phyloP scores from a whole-genome alignment of 2,113 vertebrate species.

The Phylloscopus whistleri region DNA sequence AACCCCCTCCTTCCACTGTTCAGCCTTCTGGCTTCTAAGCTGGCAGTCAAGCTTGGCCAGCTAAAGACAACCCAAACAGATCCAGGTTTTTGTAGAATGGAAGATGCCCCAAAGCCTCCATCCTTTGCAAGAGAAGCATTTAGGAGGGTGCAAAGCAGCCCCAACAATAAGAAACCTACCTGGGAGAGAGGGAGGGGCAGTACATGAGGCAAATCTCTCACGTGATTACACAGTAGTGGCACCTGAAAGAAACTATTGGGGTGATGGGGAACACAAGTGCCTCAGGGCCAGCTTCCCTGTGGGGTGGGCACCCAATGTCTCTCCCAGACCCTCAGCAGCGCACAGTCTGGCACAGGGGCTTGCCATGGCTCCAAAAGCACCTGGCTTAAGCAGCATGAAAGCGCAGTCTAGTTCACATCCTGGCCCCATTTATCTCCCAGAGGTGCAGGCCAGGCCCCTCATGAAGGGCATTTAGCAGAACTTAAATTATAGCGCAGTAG shows the following conservation, averaged over 20 bases:
- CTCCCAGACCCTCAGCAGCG: background rate
- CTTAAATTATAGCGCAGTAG: background rate
- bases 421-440: background rate
- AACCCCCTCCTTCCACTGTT: background rate
- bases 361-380: background rate
- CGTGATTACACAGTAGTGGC: background rate
- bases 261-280: background rate
- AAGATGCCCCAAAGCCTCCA: background rate
- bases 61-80: accelerated
- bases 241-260: background rate
- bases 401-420: background rate
- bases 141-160: background rate
- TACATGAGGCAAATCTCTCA: accelerated
- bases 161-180: background rate
- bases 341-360: background rate
- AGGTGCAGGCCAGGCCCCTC: background rate
- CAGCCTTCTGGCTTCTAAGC: background rate
- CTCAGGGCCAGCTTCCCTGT: background rate
- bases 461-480: accelerated
- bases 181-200: accelerated
- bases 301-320: accelerated
- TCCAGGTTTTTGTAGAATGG: background rate
- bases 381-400: background rate
- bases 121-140: background rate
- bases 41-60: background rate